Evolutionary conservation across 2,797 vertebrate genomes (phyloP).

Genomic region (Gallinago solitaria): DNA sequence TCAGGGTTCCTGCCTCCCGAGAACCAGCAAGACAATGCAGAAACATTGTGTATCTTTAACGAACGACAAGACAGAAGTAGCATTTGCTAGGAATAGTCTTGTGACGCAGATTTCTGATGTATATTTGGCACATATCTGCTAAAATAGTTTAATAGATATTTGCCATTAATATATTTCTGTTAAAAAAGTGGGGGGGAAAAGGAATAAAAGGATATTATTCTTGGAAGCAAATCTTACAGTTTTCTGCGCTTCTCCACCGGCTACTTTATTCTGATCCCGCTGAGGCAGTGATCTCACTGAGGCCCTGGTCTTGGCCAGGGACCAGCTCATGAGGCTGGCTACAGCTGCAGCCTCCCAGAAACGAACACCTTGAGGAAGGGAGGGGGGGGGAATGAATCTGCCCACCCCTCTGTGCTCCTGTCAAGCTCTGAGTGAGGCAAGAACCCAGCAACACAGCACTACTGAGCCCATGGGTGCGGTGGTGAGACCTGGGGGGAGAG

Average conservation of each 20-base stretch:
- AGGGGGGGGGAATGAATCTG: neutral
- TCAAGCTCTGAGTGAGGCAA: neutral
- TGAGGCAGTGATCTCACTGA: neutral
- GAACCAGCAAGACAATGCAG: neutral
- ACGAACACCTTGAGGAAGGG: neutral
- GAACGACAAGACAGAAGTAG: neutral
- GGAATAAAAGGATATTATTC: neutral
- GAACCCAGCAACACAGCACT: neutral
- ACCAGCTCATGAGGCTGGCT: neutral
- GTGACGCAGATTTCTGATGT: neutral
- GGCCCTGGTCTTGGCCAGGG: neutral
- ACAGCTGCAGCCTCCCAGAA: neutral
- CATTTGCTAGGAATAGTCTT: neutral
- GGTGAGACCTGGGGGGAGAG: neutral
- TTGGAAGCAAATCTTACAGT: neutral
- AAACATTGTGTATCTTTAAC: neutral
- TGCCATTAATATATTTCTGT: neutral
- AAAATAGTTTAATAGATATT: neutral
- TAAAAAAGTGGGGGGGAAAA: neutral
- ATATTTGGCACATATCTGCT: neutral
- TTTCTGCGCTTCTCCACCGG: fast-evolving
- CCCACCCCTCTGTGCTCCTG: fast-evolving
- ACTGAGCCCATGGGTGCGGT: fast-evolving
- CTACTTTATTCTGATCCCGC: neutral
- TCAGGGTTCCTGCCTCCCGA: neutral